A percentile compares a stretch with the other conserved stretches of the same genome.
Evolutionary conservation across 1,140 invertebrate species (phyloP).

Genomic region (Coboldia fuscipes): DNA sequence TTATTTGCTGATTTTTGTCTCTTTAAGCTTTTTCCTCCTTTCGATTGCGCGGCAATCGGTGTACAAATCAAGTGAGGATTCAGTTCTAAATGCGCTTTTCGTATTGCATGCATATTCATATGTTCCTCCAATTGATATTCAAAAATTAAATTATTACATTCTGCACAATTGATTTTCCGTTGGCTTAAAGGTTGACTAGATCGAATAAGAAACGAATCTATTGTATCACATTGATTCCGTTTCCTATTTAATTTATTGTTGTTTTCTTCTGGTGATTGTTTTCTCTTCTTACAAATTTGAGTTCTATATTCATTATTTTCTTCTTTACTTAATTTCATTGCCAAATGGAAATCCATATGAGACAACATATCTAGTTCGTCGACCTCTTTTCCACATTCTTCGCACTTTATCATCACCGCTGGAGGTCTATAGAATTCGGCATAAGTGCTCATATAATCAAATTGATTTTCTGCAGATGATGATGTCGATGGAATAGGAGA

Average conservation of each 20-base stretch:
- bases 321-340: constrained; percentile 34
- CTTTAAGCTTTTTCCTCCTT: constrained; percentile 18
- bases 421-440: constrained; percentile 12
- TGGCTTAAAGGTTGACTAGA: too few relatives aligned
- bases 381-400: constrained; percentile 36
- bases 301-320: constrained; percentile 17
- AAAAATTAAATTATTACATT: constrained; percentile 9
- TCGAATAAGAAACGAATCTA: too few relatives aligned
- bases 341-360: constrained; percentile 49
- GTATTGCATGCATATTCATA: too few relatives aligned
- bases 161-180: constrained; percentile 7
- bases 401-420: constrained; percentile 25
- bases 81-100: too few relatives aligned
- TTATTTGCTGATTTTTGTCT: constrained; percentile 8
- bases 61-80: too few relatives aligned
- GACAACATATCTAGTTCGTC: constrained; percentile 28
- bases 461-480: background rate
- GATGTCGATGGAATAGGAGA: constrained; percentile 2
- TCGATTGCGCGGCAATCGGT: too few relatives aligned
- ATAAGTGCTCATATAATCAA: constrained; percentile 7
- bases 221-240: too few relatives aligned
- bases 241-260: constrained; percentile 7
- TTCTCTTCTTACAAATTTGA: constrained; percentile 14
- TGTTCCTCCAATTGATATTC: too few relatives aligned
- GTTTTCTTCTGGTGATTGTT: constrained; percentile 6